phyloP scores from a whole-genome alignment of 2,113 vertebrate genomes.

The Myrmophylax atrothorax region DNA sequence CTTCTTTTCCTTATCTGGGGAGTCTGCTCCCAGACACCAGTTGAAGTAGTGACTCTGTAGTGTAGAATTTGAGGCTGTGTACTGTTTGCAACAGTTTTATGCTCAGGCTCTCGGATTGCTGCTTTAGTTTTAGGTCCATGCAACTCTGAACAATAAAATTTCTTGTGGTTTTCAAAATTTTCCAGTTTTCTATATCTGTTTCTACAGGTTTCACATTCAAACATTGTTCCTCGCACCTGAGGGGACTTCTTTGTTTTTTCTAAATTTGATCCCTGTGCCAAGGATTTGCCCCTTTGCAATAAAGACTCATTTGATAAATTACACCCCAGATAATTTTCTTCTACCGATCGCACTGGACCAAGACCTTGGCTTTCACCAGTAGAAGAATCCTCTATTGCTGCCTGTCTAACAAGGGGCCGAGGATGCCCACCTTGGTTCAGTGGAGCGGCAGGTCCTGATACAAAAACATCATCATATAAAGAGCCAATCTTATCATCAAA shows the following conservation, averaged over 20 bases:
- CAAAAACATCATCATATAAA: conserved; percentile 91
- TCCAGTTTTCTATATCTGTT: conserved; percentile 95
- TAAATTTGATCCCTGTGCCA: conserved; percentile 75
- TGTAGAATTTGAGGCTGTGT: conserved; percentile 80
- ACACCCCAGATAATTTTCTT: conserved; percentile 82
- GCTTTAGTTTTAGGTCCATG: conserved; percentile 96
- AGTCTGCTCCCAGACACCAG: conserved; percentile 86
- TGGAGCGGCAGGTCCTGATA: conserved; percentile 86
- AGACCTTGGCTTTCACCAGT: conserved; percentile 82
- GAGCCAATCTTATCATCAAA: conserved; percentile 95
- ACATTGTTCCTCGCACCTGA: conserved; percentile 94
- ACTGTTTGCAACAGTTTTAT: conserved; percentile 75
- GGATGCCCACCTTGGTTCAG: conserved; percentile 84
- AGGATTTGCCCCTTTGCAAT: conserved; percentile 83
- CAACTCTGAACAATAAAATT: conserved; percentile 97
- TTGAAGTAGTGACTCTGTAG: conserved; percentile 77
- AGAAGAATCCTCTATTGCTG: conserved; percentile 91
- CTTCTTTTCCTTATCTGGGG: conserved; percentile 91
- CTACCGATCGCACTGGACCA: conserved; percentile 81
- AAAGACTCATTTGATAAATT: conserved; percentile 74
- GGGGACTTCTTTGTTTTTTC: conserved; percentile 88
- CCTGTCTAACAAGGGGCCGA: conserved; percentile 90
- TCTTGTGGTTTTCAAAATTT: conserved; percentile 98
- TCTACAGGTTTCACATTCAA: conserved; percentile 96
- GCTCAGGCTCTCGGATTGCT: conserved; percentile 82